Conservation (phyloP, 2,113 vertebrate species). For the Meriones unguiculatus region DNA sequence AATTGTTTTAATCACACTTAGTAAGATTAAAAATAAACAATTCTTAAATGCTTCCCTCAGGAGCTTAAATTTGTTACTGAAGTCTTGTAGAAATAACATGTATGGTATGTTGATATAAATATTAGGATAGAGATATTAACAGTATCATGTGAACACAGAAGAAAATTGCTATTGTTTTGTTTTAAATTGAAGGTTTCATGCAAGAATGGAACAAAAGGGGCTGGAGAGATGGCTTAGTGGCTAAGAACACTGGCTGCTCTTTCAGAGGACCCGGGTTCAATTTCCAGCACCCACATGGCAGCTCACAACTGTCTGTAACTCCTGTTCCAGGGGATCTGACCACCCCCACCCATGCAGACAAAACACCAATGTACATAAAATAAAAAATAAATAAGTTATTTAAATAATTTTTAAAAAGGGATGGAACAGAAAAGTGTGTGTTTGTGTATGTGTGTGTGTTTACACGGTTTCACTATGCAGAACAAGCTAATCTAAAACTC, state of each 20-base stretch:
- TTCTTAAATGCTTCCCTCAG: not conserved
- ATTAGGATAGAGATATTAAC: not conserved
- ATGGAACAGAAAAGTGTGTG: constrained; percentile 3
- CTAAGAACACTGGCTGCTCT: no score
- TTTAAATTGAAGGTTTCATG: not conserved
- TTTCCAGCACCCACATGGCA: no score
- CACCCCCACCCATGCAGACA: no score
- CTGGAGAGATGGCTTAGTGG: no score
- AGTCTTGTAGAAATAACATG: not conserved
- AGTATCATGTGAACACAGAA: not conserved
- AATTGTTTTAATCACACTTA: not conserved
- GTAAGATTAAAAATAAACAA: constrained; percentile 54
- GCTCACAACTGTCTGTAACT: no score
- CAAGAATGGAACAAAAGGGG: not conserved
- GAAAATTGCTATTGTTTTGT: constrained; percentile 20
- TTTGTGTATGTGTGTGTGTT: not conserved
- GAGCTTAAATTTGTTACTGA: constrained; percentile 3
- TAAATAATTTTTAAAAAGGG: no score
- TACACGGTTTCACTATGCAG: no score
- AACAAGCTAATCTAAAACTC: not conserved
- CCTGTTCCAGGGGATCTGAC: no score
- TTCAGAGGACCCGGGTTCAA: no score
- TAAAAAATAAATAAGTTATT: no score
- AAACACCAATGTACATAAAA: no score
- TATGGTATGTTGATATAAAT: not conserved